A percentile compares a stretch with the other conserved stretches of the same genome.
Evolutionary conservation across 64 coral and sea anemone genomes (phyloP).

Genomic region (Montipora efflorescens): DNA sequence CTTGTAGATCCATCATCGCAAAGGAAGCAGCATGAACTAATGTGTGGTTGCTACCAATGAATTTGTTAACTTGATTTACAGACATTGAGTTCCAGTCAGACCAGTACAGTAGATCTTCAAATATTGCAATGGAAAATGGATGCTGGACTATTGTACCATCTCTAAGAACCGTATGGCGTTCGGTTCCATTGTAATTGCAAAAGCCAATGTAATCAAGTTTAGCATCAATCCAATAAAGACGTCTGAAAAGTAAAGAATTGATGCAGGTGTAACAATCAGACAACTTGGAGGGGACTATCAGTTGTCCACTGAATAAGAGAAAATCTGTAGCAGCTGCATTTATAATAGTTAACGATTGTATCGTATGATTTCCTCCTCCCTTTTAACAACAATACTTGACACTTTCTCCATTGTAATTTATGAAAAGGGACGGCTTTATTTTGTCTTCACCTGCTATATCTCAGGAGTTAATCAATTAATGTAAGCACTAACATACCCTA

Average conservation of each 20-base stretch:
- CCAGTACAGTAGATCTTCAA: conserved; percentile 88
- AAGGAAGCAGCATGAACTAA: conserved; percentile 29
- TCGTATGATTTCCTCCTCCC: too few relatives aligned
- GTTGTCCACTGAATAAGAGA: too few relatives aligned
- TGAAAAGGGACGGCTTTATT: too few relatives aligned
- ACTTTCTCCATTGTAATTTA: too few relatives aligned
- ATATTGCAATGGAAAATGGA: conserved; percentile 85
- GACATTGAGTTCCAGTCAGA: conserved; percentile 67
- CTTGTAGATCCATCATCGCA: conserved; percentile 72
- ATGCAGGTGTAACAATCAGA: not conserved
- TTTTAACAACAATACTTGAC: too few relatives aligned
- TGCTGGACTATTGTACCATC: conserved; percentile 32
- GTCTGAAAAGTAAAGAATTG: conserved; percentile 30
- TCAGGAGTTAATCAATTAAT: too few relatives aligned
- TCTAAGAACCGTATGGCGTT: conserved; percentile 53
- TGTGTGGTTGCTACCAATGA: conserved; percentile 63
- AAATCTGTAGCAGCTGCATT: too few relatives aligned
- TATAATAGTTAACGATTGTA: too few relatives aligned
- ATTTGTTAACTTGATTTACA: conserved; percentile 63
- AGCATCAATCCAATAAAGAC: conserved; percentile 95
- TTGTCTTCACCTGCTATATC: too few relatives aligned
- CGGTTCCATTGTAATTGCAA: conserved; percentile 80
- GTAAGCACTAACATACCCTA: too few relatives aligned
- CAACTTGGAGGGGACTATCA: not conserved
- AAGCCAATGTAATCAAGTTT: conserved; percentile 67